Evolutionary conservation across 2,888 invertebrate species (phyloP), one percentile per base, ranked within the genome.

Genomic region (Hedychridium roseum): DNA sequence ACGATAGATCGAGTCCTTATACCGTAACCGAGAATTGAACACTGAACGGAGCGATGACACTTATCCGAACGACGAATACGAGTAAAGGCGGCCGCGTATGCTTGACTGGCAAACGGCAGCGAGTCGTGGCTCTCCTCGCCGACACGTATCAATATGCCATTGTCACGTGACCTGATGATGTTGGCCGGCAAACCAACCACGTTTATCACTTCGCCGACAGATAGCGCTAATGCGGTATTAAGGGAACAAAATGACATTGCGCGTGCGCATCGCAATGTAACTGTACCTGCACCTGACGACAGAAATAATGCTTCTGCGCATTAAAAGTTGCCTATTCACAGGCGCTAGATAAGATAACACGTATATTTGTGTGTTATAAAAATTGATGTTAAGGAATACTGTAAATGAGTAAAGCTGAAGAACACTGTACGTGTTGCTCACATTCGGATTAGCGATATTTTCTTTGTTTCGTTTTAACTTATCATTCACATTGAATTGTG

Each of bases 141-240:
- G 76, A 75, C 76, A 76, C 76, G 76, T 76, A 76, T 76, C 76
- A 74, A 76, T 76, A 74, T 70, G 66, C 66, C 54, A 69, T 54
- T 63, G 70, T 78, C 78, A 78, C 78, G 78, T 78, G 78, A 78
- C 73, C 59, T 71, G 77, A 74, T 78, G 77, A 75, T 73, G 75
- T 75, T 74, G 75, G 73, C 70, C 66, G 66, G 60, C 65, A 44
- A 51, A 11, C 18, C 21, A 12, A 2, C 5, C 20, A 9, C 9
- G 9, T 41, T 43, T 27, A 5, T 1, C 2, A 0, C 6, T 7
- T 0, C 1, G 2, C 17, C 31, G 41, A 7, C 20, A 57, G 60
- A 56, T 61, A 54, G 16, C 42, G 36, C 31, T 6, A 11, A 7
- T 17, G 15, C 32, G 15, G 14, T n/a, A n/a, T n/a, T n/a, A n/a